Base-by-base conservation (phyloP, 1,140 invertebrate genomes). In the Aphaenogaster ashmeadi region DNA sequence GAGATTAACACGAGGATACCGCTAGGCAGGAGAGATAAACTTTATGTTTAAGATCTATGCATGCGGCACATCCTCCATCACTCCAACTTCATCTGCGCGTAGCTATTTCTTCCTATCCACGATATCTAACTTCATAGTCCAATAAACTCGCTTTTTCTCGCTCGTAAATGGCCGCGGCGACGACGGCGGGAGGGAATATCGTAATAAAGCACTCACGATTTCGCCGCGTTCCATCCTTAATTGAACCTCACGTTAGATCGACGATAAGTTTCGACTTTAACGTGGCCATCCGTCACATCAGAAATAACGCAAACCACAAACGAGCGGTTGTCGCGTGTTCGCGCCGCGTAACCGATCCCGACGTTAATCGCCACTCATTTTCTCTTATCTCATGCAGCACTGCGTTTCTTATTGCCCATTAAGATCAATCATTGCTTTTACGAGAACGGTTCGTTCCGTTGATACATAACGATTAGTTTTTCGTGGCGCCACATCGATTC, bases 291-390 rank as follows among this genome's bases (percentile, higher is more conserved):
- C 52, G 56, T 87, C 75, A 79, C 54, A 56, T 78, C 47, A 2
- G 50, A 27, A 88, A 41, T 71, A 88, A 89, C 54, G 36, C 44
- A 36, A 52, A 83, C 33, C 83, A 56, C 74, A 56, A 86, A 80
- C 33, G 21, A 86, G 69, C 77, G 75, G 67, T 52, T 50, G 58
- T 74, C 60, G 62, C 52, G 15, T 21, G 50, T 62, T 52, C 36
- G 75, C 8, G 15, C 85, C 11, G 75, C 72, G 56, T 85, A 87
- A 90, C 66, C 54, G 72, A 88, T 79, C 36, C 47, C 41, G 88
- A 90, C 89, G 80, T 90, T 90, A 90, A 90, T 88, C 88, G 89
- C 54, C 58, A 54, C 72, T 90, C 79, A 88, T 90, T 90, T 78
- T 88, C 86, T 87, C 86, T 52, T 47, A 60, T 60, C 72, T 67